phyloP scores from a whole-genome alignment of 1,140 invertebrate species.

The Himalopsyche phryganea region DNA sequence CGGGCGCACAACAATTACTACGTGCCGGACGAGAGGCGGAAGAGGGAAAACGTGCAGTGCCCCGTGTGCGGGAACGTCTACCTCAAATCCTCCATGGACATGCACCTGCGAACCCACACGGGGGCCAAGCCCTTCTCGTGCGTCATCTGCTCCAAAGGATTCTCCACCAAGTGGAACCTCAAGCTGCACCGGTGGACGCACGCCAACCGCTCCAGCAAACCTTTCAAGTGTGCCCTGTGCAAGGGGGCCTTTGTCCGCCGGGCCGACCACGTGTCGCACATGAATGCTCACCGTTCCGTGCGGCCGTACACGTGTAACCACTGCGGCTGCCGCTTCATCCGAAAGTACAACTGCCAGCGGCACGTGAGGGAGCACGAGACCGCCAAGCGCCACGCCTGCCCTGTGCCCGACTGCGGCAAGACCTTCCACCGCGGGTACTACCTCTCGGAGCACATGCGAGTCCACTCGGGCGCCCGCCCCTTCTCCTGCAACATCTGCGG shows the following conservation, averaged over 20 bases:
- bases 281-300: conserved; percentile 77
- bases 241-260: conserved; percentile 78
- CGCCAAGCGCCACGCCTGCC: conserved; percentile 84
- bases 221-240: conserved; percentile 80
- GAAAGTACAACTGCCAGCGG: conserved; percentile 87
- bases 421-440: conserved; percentile 84
- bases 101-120: conserved; percentile 75
- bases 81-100: conserved; percentile 71
- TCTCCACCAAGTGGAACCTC: conserved; percentile 86
- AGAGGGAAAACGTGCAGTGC: conserved; percentile 71
- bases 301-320: conserved; percentile 87
- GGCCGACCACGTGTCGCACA: conserved; percentile 75
- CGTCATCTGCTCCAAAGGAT: conserved; percentile 78
- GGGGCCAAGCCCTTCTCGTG: conserved; percentile 73
- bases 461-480: conserved; percentile 79
- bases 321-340: conserved; percentile 89
- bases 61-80: conserved; percentile 77
- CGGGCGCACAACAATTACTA: conserved; percentile 74
- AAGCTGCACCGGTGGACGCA: conserved; percentile 88
- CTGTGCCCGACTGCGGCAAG: conserved; percentile 74
- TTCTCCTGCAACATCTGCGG: conserved; percentile 83
- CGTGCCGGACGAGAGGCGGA: conserved; percentile 58
- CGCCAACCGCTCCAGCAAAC: conserved; percentile 74
- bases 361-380: conserved; percentile 88
- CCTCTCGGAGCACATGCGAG: conserved; percentile 79